A percentile compares a stretch with the other conserved stretches of the same genome.
Conservation (phyloP, 2,113 vertebrate genomes). For the Oriolus oriolus region DNA sequence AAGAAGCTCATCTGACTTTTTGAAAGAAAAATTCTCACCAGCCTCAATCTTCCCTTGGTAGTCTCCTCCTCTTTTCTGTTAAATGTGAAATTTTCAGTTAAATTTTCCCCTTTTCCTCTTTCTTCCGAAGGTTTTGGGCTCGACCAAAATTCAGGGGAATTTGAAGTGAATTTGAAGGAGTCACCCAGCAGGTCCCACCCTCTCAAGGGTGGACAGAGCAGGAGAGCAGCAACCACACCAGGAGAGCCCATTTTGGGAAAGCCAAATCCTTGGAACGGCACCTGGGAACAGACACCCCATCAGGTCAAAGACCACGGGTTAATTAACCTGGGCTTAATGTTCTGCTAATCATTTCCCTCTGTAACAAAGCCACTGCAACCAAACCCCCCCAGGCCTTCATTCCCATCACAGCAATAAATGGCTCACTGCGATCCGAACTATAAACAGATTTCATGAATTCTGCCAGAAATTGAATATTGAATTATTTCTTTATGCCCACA, state of each 20-base stretch:
- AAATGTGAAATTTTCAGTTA: not conserved
- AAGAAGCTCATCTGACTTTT: not conserved
- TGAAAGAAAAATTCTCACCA: not conserved
- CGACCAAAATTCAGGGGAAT: not conserved
- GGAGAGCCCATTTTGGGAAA: not conserved
- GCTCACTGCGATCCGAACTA: slow-evolving; percentile 33
- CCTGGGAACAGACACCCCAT: not conserved
- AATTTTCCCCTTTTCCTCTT: not conserved
- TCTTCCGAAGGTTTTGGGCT: not conserved
- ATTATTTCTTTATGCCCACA: slow-evolving; percentile 55
- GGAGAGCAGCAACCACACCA: not conserved
- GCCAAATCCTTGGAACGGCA: not conserved
- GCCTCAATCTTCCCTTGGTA: not conserved
- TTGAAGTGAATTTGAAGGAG: not conserved
- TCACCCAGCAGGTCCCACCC: not conserved
- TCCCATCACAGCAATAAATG: slow-evolving; percentile 24
- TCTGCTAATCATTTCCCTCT: not conserved
- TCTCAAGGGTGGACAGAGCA: not conserved
- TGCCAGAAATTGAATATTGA: slow-evolving; percentile 55
- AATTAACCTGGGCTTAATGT: not conserved
- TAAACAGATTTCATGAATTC: slow-evolving; percentile 48
- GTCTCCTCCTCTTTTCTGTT: not conserved
- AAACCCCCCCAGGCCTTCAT: not conserved
- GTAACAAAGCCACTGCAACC: not conserved
- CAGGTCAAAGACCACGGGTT: fast-evolving